Evolutionary conservation across 1,140 invertebrate species (phyloP).

Genomic region (Grapholita molesta): DNA sequence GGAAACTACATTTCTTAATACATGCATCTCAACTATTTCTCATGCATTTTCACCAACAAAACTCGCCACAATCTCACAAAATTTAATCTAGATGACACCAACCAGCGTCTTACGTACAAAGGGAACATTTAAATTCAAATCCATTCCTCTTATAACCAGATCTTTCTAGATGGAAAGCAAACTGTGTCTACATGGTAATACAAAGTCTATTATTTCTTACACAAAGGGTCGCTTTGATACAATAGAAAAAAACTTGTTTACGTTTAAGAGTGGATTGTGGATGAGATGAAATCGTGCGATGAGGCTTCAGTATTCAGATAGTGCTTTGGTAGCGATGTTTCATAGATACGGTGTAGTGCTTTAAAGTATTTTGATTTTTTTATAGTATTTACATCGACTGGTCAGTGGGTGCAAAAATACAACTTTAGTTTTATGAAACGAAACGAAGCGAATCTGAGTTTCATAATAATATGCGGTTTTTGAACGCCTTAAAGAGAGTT

Average conservation of each 20-base stretch:
- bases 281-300: slow-evolving; percentile 19
- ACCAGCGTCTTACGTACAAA: slow-evolving; percentile 2
- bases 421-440: too few species aligned
- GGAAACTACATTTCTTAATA: not conserved
- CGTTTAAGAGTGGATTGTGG: slow-evolving; percentile 33
- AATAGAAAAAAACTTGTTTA: slow-evolving; percentile 51
- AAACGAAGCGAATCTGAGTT: too few species aligned
- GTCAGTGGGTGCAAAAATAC: too few species aligned
- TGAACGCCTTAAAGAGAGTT: too few species aligned
- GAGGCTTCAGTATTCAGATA: not conserved
- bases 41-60: not conserved
- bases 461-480: too few species aligned
- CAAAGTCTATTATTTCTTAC: slow-evolving; percentile 43
- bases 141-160: not conserved
- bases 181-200: slow-evolving; percentile 29
- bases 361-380: not conserved
- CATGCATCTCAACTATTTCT: not conserved
- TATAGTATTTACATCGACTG: not conserved
- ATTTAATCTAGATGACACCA: slow-evolving; percentile 2
- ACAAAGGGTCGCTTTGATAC: slow-evolving; percentile 45
- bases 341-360: not conserved
- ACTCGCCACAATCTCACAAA: not conserved
- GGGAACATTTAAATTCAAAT: slow-evolving; percentile 12
- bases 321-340: not conserved
- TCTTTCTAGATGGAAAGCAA: slow-evolving; percentile 4